A percentile compares a stretch with the other conserved stretches of the same genome.
Conservation (phyloP, 2,888 invertebrate species). For the Prostheceraeus crozeri region DNA sequence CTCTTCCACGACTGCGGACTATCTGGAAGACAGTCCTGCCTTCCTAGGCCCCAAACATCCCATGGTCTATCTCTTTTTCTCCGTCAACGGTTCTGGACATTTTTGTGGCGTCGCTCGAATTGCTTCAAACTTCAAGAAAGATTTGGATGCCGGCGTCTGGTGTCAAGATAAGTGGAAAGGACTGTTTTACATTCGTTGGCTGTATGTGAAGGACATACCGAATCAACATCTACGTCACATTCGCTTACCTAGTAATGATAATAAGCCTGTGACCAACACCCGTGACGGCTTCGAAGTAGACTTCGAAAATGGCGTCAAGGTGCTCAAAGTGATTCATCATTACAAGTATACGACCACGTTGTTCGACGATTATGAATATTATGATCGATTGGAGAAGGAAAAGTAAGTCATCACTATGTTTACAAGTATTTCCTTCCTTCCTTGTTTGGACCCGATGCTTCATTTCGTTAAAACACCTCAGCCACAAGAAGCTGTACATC, state of each 20-base stretch:
- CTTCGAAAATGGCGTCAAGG: constrained; percentile 67
- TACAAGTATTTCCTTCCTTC: too few species aligned
- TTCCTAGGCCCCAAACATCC: too few species aligned
- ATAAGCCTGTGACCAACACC: constrained; percentile 94
- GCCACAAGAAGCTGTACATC: too few species aligned
- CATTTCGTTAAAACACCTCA: too few species aligned
- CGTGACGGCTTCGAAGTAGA: constrained; percentile 88
- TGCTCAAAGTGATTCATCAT: constrained; percentile 77
- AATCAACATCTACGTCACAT: constrained; percentile 78
- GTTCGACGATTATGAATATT: constrained; percentile 94
- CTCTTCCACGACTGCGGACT: too few species aligned
- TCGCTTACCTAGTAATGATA: constrained; percentile 72
- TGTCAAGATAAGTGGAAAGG: constrained; percentile 99
- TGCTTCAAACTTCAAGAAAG: constrained; percentile 86
- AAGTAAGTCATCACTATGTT: constrained; percentile 26
- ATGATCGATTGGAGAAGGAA: constrained; percentile 73
- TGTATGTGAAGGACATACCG: constrained; percentile 74
- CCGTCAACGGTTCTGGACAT: constrained; percentile 92
- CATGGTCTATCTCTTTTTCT: constrained; percentile 83
- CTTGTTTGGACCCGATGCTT: too few species aligned
- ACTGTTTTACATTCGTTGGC: constrained; percentile 91
- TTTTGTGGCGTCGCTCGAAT: constrained; percentile 99
- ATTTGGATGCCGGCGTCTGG: constrained; percentile 86
- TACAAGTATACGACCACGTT: constrained; percentile 82
- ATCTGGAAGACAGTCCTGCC: too few species aligned